phyloP scores from a whole-genome alignment of 1,140 invertebrate genomes.

The Drosophila fuyamai region DNA sequence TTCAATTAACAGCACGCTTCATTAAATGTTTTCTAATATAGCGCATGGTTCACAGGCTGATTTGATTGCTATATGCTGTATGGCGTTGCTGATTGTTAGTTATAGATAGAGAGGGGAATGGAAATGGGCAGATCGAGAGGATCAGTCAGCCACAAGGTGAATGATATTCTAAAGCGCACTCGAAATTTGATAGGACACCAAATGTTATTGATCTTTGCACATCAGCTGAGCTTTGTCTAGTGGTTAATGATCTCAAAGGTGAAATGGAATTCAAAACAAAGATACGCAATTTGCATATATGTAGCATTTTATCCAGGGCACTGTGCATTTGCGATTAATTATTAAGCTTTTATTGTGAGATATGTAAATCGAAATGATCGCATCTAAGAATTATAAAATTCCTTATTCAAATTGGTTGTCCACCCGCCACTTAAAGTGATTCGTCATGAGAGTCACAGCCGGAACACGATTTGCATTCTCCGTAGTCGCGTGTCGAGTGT shows the following conservation, averaged over 20 bases:
- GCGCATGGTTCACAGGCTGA: slow-evolving; percentile 39
- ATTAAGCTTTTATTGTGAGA: no score
- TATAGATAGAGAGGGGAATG: background rate
- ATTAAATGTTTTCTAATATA: slow-evolving; percentile 43
- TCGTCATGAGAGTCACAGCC: slow-evolving; percentile 22
- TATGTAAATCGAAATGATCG: background rate
- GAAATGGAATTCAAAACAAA: background rate
- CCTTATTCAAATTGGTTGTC: background rate
- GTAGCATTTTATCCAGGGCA: no score
- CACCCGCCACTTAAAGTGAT: slow-evolving; percentile 2
- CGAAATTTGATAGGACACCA: slow-evolving; percentile 18
- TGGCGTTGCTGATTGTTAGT: slow-evolving; percentile 14
- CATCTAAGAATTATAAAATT: slow-evolving; percentile 7
- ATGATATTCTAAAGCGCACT: slow-evolving; percentile 21
- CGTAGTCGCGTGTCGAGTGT: slow-evolving; percentile 24
- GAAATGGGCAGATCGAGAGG: background rate
- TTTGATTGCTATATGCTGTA: slow-evolving; percentile 30
- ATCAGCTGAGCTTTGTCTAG: slow-evolving; percentile 11
- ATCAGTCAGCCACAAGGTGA: slow-evolving; percentile 28
- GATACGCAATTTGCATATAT: background rate
- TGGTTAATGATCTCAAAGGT: slow-evolving; percentile 3
- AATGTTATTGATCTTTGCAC: slow-evolving; percentile 23
- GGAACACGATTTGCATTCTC: slow-evolving; percentile 49
- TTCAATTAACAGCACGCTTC: slow-evolving; percentile 57
- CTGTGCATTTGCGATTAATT: no score